A percentile compares a stretch with the other conserved stretches of the same genome.
phyloP scores from a whole-genome alignment of 2,888 invertebrate species.

The Cancer borealis region DNA sequence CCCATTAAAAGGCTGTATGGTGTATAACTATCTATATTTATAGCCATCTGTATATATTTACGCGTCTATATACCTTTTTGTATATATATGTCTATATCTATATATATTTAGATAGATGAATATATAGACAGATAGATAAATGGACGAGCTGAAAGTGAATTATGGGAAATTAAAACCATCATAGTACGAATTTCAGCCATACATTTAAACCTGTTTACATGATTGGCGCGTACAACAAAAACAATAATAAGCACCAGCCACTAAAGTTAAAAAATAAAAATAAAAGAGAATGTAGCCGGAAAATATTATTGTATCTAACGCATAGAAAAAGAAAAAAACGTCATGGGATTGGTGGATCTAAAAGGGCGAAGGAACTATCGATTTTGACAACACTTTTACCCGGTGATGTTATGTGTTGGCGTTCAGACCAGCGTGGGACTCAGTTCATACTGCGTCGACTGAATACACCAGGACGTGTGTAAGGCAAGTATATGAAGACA shows the following conservation, averaged over 20 bases:
- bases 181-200: not conserved
- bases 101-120: not conserved
- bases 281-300: no score
- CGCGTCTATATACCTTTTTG: not conserved
- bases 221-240: not conserved
- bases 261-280: no score
- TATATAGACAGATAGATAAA: not conserved
- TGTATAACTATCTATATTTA: not conserved
- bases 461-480: no score
- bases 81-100: not conserved
- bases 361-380: no score
- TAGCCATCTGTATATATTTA: not conserved
- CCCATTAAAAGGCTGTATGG: not conserved
- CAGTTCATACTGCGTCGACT: no score
- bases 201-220: not conserved
- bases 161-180: constrained; percentile 1
- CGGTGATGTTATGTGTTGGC: no score
- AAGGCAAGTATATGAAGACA: no score
- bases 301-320: no score
- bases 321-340: no score
- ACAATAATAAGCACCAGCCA: not conserved
- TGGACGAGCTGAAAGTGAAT: not conserved
- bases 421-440: no score
- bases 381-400: no score
- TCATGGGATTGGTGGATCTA: no score